These are phyloP conservation scores for Myotis myotis DNA, from an alignment of 2,797 vertebrate species.

Conservation along the genomic window DNA sequence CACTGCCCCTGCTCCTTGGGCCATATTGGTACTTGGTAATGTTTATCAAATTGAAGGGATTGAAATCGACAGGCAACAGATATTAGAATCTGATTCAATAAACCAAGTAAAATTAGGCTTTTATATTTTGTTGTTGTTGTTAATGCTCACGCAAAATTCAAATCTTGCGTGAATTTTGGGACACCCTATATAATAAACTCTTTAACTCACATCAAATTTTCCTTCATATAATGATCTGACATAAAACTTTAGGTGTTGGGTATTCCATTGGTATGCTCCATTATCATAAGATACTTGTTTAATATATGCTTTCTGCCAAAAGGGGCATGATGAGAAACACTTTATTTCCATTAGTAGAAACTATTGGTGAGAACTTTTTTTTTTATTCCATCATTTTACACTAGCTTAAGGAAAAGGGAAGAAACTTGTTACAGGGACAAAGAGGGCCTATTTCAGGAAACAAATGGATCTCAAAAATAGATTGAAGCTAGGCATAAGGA, in stretches of 20 bases:
- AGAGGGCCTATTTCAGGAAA: not conserved
- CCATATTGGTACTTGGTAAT: no score
- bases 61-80: no score
- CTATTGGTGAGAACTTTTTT: not conserved
- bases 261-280: not conserved
- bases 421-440: not conserved
- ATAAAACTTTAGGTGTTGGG: not conserved
- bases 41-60: no score
- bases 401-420: not conserved
- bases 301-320: not conserved
- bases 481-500: not conserved
- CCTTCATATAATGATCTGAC: not conserved
- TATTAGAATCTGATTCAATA: no score
- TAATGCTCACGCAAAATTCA: no score
- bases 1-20: no score
- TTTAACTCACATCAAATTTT: not conserved
- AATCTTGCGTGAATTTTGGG: no score
- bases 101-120: no score
- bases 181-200: not conserved
- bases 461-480: not conserved
- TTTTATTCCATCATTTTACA: not conserved
- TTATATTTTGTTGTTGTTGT: no score
- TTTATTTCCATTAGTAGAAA: not conserved
- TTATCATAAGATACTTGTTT: not conserved
- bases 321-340: not conserved